Conservation (phyloP, 2,113 vertebrate genomes). For the Eidolon helvum region DNA sequence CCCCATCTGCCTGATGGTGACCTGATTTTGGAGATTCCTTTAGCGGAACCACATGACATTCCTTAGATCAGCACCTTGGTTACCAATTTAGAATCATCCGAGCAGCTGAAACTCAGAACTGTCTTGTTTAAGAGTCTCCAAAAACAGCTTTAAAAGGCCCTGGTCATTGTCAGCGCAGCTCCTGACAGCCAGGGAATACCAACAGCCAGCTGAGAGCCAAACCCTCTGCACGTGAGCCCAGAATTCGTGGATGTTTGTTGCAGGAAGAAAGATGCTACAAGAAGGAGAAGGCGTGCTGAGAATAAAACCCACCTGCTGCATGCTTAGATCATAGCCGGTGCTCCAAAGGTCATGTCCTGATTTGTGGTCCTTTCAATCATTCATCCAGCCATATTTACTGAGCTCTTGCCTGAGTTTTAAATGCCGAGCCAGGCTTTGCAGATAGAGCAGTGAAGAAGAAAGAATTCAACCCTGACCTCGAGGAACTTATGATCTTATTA, state of each 20-base stretch:
- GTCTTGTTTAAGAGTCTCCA: neutral
- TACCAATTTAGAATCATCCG: conserved; percentile 18
- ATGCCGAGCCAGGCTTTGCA: neutral
- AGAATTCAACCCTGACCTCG: neutral
- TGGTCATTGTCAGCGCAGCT: neutral
- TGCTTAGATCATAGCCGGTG: neutral
- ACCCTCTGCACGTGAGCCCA: neutral
- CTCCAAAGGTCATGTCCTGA: neutral
- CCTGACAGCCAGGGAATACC: neutral
- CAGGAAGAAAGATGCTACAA: neutral
- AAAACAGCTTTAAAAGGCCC: neutral
- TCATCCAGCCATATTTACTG: neutral
- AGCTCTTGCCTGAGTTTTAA: neutral
- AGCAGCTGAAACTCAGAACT: neutral
- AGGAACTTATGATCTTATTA: neutral
- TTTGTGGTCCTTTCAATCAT: neutral
- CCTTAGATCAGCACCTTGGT: neutral
- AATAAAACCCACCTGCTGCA: neutral
- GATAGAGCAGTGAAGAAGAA: neutral
- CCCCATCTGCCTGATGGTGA: neutral
- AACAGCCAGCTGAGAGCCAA: neutral
- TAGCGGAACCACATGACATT: neutral
- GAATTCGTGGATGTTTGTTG: neutral
- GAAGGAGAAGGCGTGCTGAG: neutral
- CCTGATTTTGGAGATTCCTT: neutral